Conservation (phyloP, 2,888 invertebrate species). For the Tenthredo scrophulariae region DNA sequence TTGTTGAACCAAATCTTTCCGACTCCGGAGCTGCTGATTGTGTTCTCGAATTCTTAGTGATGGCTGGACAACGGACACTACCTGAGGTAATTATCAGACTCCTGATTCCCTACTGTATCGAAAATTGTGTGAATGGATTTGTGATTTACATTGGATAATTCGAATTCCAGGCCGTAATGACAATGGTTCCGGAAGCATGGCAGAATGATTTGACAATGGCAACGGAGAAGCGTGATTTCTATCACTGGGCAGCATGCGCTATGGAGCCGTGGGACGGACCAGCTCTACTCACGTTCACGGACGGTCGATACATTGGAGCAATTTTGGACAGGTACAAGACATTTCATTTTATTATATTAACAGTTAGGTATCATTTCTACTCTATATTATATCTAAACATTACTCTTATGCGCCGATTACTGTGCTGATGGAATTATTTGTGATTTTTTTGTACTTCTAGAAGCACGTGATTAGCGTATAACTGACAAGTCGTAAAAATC, state of each 20-base stretch:
- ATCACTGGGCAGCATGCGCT: conserved; percentile 97
- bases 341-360: conserved; percentile 55
- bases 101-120: conserved; percentile 3
- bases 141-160: neutral
- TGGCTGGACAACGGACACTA: conserved; percentile 93
- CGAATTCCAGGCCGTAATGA: conserved; percentile 91
- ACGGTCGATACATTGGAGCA: conserved; percentile 97
- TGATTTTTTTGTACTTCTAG: conserved; percentile 21
- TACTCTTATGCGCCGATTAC: conserved; percentile 2
- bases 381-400: conserved; percentile 29
- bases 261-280: conserved; percentile 99
- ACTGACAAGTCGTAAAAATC: conserved; percentile 44
- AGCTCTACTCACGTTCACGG: conserved; percentile 97
- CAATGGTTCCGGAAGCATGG: conserved; percentile 99
- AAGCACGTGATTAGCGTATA: conserved; percentile 47
- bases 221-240: conserved; percentile 95
- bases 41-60: conserved; percentile 97
- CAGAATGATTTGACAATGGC: conserved; percentile 97
- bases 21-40: conserved; percentile 99
- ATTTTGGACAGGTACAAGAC: conserved; percentile 83
- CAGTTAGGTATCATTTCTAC: conserved; percentile 48
- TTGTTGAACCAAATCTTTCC: conserved; percentile 97
- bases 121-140: neutral
- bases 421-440: conserved; percentile 38
- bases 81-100: conserved; percentile 84